phyloP scores from a whole-genome alignment of 2,888 invertebrate species.

The Priocnemis perturbator region DNA sequence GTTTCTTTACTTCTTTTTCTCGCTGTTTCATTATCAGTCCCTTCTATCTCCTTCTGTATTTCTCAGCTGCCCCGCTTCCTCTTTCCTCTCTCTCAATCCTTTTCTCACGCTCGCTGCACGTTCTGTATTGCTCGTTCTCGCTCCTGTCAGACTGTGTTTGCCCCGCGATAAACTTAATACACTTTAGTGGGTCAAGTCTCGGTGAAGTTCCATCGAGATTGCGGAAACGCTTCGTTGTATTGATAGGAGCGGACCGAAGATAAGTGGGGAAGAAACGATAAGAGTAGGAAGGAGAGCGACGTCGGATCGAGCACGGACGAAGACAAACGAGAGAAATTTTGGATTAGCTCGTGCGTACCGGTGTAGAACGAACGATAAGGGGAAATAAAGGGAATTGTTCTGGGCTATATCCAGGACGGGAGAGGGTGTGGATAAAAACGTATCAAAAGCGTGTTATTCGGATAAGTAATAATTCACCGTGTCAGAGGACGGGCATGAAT shows the following conservation, averaged over 20 bases:
- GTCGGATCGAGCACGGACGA: background rate
- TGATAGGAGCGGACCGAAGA: slow-evolving; percentile 17
- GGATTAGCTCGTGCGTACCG: slow-evolving; percentile 1
- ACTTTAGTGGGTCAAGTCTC: slow-evolving; percentile 55
- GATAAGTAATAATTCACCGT: too few species aligned
- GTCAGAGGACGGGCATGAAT: background rate
- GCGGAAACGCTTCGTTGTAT: slow-evolving; percentile 35
- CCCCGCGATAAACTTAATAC: slow-evolving; percentile 48
- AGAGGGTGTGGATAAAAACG: too few species aligned
- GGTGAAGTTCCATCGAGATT: slow-evolving; percentile 56
- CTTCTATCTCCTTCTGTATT: background rate
- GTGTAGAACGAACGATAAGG: too few species aligned
- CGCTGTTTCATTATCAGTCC: background rate
- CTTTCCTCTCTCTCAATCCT: background rate
- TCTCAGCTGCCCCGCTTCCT: background rate
- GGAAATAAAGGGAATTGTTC: too few species aligned
- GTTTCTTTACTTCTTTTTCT: too few species aligned
- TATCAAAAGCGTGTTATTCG: too few species aligned
- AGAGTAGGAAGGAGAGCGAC: background rate
- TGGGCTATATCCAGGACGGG: too few species aligned
- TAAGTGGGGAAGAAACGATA: slow-evolving; percentile 25
- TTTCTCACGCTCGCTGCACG: slow-evolving; percentile 5
- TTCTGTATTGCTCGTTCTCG: slow-evolving; percentile 13
- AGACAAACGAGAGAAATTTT: slow-evolving; percentile 2
- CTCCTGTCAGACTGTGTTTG: slow-evolving; percentile 30